phyloP scores from a whole-genome alignment of 2,113 vertebrate genomes.

The Macrotis lagotis region DNA sequence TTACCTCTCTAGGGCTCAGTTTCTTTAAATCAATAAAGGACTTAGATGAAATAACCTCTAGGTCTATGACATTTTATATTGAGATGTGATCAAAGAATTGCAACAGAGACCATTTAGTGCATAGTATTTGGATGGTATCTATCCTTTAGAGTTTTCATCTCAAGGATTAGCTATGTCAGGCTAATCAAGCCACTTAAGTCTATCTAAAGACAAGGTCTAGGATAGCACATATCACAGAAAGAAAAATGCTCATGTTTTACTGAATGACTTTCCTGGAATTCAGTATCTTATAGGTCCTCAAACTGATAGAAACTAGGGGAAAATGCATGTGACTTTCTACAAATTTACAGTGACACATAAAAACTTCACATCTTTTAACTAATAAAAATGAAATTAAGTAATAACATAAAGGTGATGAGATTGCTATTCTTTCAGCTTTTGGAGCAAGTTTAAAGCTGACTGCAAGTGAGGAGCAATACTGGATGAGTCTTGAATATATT shows the following conservation, averaged over 20 bases:
- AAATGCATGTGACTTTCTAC: neutral
- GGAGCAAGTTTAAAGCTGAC: neutral
- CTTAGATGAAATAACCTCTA: neutral
- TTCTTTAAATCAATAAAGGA: neutral
- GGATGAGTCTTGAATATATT: neutral
- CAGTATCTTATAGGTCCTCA: neutral
- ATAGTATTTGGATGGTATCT: neutral
- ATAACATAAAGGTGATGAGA: neutral
- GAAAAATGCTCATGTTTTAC: neutral
- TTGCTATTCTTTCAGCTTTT: neutral
- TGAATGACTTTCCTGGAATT: neutral
- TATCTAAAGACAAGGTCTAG: neutral
- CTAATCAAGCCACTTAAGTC: neutral
- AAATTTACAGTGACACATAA: conserved; percentile 9
- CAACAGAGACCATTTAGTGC: neutral
- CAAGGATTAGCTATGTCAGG: neutral
- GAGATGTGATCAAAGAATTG: neutral
- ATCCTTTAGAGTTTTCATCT: neutral
- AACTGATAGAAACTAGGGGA: neutral
- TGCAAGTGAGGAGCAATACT: neutral
- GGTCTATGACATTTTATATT: neutral
- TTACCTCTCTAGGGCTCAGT: neutral
- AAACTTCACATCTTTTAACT: conserved; percentile 42
- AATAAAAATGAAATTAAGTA: conserved; percentile 45
- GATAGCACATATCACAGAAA: neutral